Conservation (phyloP, 2,113 vertebrate species). For the Tautogolabrus adspersus region DNA sequence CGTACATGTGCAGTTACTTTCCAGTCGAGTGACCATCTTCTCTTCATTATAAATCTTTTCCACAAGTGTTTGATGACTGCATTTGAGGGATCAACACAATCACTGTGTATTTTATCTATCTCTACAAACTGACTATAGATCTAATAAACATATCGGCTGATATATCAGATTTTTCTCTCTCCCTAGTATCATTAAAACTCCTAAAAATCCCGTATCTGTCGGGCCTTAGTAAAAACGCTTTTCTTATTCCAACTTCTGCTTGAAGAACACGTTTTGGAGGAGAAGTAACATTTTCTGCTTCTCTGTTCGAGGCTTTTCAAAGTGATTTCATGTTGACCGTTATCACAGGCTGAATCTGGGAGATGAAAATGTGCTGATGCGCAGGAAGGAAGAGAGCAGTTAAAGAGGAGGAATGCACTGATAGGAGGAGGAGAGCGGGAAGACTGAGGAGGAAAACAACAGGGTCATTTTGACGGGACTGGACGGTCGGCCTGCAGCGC, state of each 20-base stretch:
- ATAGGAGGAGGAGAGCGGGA: conserved; percentile 29
- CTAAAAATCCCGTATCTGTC: too few relatives aligned
- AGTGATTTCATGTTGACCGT: neutral
- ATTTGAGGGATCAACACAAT: too few relatives aligned
- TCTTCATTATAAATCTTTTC: too few relatives aligned
- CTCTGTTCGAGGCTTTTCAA: neutral
- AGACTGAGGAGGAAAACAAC: neutral
- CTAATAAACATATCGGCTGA: too few relatives aligned
- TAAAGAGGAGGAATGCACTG: conserved; percentile 42
- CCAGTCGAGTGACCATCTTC: too few relatives aligned
- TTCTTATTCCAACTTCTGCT: neutral
- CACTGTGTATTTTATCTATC: too few relatives aligned
- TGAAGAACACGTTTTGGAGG: neutral
- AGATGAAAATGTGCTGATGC: neutral
- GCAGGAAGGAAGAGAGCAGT: conserved; percentile 65
- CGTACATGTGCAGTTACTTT: too few relatives aligned
- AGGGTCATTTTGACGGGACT: neutral
- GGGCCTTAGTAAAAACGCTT: neutral
- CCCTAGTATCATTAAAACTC: too few relatives aligned
- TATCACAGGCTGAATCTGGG: conserved; percentile 41
- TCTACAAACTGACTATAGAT: too few relatives aligned
- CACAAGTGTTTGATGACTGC: too few relatives aligned
- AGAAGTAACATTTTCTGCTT: neutral
- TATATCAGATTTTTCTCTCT: too few relatives aligned
- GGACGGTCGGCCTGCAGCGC: neutral